Evolutionary conservation across 2,113 vertebrate species (phyloP), one percentile per base, ranked within the genome.

Genomic region (Perccottus glenii): DNA sequence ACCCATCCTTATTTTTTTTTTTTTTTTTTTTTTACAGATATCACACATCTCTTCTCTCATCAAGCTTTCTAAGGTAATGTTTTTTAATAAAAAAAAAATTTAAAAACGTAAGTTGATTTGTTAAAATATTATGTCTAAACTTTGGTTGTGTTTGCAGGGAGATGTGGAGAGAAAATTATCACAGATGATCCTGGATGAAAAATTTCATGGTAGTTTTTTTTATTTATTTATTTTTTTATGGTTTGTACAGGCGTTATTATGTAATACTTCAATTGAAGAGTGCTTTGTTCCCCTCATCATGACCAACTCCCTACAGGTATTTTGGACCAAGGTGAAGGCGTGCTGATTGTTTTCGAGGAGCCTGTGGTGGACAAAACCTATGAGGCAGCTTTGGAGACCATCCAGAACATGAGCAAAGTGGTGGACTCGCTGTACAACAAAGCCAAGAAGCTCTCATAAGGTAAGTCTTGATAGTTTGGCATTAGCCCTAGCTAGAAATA

Each of bases 361-460:
- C 96, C 96, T 27, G 94, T 93, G 0, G 96, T 98, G 91, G 96
- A 98, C 92, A 98, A 96, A 91, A 97, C 96, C 0, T 98, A 98
- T 0, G 95, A 96, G 90, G 94, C 95, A 2, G 95, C 96, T 65
- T 92, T 98, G 77, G 96, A 98, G 92, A 98, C 95, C 49, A 96
- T 98, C 81, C 96, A 98, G 88, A 98, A 97, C 80, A 97, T 98
- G 96, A 98, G 96, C 82, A 98, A 96, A 95, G 96, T 98, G 90
- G 96, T 98, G 78, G 96, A 98, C 93, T 96, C 96, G 1, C 95
- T 98, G 83, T 98, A 98, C 95, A 98, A 96, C 95, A 98, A 98
- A 94, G 96, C 96, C 91, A 98, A 98, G 94, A 98, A 97, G 84
- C 90, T 98, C 44, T 96, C 96, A 95, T 98, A 98, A 85, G 95